A percentile compares a stretch with the other conserved stretches of the same genome.
Conservation (phyloP, 2,113 vertebrate genomes). For the Dicaeum eximium region DNA sequence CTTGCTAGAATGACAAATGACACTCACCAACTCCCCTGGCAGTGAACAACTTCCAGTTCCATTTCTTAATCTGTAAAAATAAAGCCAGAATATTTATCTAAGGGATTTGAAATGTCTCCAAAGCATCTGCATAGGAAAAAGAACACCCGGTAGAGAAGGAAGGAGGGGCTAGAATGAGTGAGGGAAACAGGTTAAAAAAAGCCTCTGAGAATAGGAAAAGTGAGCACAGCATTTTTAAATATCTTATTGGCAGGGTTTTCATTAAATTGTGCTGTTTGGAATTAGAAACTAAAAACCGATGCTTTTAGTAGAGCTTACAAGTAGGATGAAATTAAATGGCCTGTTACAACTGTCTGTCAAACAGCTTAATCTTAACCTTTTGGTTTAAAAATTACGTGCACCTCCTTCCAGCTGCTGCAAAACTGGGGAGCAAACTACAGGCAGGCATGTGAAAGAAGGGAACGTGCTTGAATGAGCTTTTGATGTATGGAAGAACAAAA, state of each 20-base stretch:
- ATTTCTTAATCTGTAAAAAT: slow-evolving; percentile 8
- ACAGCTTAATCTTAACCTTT: neutral
- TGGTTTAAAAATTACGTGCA: neutral
- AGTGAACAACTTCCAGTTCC: neutral
- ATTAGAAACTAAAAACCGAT: neutral
- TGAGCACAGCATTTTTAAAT: neutral
- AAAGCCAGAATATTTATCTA: neutral
- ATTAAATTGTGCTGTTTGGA: neutral
- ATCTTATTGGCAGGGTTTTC: neutral
- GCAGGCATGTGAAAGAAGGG: neutral
- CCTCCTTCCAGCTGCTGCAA: neutral
- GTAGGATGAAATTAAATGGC: neutral
- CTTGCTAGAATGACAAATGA: slow-evolving; percentile 1
- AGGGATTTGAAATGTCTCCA: neutral
- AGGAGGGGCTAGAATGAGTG: neutral
- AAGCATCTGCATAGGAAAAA: neutral
- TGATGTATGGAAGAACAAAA: neutral
- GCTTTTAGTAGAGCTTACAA: neutral
- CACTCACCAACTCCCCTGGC: neutral
- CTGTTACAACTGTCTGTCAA: neutral
- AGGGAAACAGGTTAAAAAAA: neutral
- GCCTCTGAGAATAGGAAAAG: neutral
- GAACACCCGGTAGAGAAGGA: neutral
- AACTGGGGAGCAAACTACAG: neutral
- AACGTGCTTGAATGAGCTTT: neutral